Percentiles rank a stretch among this genome's conserved stretches.
Conservation (phyloP, 2,888 invertebrate genomes). For the Tetranychus piercei region DNA sequence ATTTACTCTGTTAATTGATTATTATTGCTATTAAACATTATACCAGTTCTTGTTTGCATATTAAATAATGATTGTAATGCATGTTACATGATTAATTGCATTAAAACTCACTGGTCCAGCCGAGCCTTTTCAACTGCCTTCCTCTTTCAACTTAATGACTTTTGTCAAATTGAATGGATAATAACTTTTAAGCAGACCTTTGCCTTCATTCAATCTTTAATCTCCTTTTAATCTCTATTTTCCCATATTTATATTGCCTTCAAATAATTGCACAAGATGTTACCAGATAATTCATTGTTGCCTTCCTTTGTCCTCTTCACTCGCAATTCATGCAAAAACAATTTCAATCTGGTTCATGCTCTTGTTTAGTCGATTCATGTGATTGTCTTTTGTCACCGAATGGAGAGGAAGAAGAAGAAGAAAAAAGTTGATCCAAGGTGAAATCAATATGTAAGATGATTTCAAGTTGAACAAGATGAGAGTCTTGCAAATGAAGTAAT, state of each 20-base stretch:
- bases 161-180: neutral
- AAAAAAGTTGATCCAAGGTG: too few species aligned
- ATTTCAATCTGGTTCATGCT: neutral
- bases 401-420: too few species aligned
- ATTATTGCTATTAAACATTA: neutral
- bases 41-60: neutral
- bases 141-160: neutral
- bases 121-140: neutral
- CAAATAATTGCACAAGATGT: neutral
- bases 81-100: neutral
- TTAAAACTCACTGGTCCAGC: neutral
- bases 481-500: too few species aligned
- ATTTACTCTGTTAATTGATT: neutral
- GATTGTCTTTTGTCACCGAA: too few species aligned
- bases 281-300: neutral
- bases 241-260: neutral
- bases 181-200: too few species aligned
- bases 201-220: neutral
- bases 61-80: neutral
- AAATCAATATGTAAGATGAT: too few species aligned
- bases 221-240: neutral
- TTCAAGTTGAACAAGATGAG: too few species aligned
- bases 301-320: neutral
- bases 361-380: neutral
- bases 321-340: neutral